Evolutionary conservation across 2,888 invertebrate genomes (phyloP), one percentile per base, ranked within the genome.

Genomic region (Cataglyphis altisquamis): DNA sequence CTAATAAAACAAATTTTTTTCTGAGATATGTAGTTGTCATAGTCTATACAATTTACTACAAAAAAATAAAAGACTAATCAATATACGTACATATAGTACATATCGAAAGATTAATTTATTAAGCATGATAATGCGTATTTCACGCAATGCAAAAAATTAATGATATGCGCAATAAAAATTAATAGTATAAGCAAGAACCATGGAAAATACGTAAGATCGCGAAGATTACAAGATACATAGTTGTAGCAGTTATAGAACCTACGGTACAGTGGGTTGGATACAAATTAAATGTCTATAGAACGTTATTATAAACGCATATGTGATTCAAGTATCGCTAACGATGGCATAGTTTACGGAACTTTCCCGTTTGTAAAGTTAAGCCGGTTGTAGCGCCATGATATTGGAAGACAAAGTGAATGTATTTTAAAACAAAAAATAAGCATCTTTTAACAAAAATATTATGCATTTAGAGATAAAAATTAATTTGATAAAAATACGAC

Each of bases 261-360:
- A 52, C 15, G 1, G 32, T 0, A n/a, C 52, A 9, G 25, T 15
- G 41, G 68, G 55, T 29, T 52, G 39, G 52, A 15, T 52, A 15
- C 55, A 77, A 77, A 68, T 77, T 67, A 55, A n/a, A 25, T 15
- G 77, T 48, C 68, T 77, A 55, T 57, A 55, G 77, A 55, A 39
- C 68, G 39, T 55, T 68, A 55, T 52, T 67, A 68, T 39, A 29
- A 78, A 36, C 72, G 72, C 60, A 70, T 32, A 32, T 45, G 45
- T 60, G 78, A 70, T 78, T 70, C 57, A 57, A 68, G 52, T 78
- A 78, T 78, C 78, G 25, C 57, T 78, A 70, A 78, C 57, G 60
- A 78, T 72, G 78, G 32, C 72, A 57, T 78, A 78, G 78, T 78
- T 78, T 60, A 21, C 60, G 45, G 70, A 78, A 78, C 78, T 78